Base-by-base conservation (phyloP, 2,888 invertebrate genomes). In the Rotaria sp. region DNA sequence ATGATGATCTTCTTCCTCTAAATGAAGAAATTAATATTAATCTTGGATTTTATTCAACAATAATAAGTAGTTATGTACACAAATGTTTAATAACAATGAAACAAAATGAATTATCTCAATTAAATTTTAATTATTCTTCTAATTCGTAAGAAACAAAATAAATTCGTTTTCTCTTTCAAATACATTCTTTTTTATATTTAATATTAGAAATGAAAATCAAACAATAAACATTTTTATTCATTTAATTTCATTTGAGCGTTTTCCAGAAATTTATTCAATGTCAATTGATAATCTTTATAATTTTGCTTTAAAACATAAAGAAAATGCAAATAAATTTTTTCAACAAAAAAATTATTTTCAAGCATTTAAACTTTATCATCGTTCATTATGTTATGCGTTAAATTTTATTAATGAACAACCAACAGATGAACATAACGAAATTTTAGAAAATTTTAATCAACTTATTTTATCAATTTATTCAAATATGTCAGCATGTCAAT, bases 311-410 rank as follows among this genome's bases (percentile, higher is more conserved):
- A 75, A 41, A 18, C 75, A 75, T 75, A 75, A 75, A 75, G 41
- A 75, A 75, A 75, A 75, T 41, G 75, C 75, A 26, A 75, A 75
- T 45, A 75, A 41, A 75, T 75, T 75, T 75, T 75, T 75, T 75
- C 41, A 41, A 75, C 7, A 38, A 11, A 75, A 75, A 75, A 21
- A 15, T 24, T 75, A 75, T n/a, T 24, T 8, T 26, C n/a, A 75
- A 26, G 75, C 75, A 8, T 75, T 75, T 26, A 75, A 75, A 75
- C 45, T 75, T 41, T 75, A 75, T 75, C 75, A 75, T 75, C 75
- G 75, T 75, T 75, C 75, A 26, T 45, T 75, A n/a, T 75, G 41
- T 75, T 75, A 75, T 41, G 8, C n/a, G 24, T 75, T 45, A 75
- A 75, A 75, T 75, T 75, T 45, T 75, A 41, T 45, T 26, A 45